Evolutionary conservation across 2,888 invertebrate species (phyloP), one percentile per base, ranked within the genome.

Genomic region (Coelinius sp.): DNA sequence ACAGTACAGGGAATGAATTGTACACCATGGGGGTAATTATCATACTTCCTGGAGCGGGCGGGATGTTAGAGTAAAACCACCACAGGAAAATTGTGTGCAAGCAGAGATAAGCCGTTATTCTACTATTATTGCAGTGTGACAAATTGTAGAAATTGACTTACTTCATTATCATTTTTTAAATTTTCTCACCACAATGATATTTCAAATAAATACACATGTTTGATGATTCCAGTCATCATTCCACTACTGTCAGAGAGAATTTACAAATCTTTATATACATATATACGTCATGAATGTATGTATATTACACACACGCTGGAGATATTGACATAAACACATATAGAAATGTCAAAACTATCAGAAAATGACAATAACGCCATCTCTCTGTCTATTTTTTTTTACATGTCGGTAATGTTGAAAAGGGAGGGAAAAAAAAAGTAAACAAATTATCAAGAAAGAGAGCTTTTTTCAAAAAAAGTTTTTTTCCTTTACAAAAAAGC

Each of bases 1-100:
- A 59, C 24, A 59, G 17, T 68, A 17, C 12, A 31, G 25, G 20
- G 66, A 66, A 49, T 52, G 10, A 53, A 35, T 53, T 14, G 38
- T 53, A 77, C 76, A 77, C 76, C 79, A 82, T 84, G 81, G 75
- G 82, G 83, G 82, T 77, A 73, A 81, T 84, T 84, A 84, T 82
- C 84, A 83, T 83, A 83, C 78, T 84, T 83, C 83, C 83, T 76
- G 78, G 70, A 70, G 59, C 74, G 70, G 66, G 73, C 74, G 72
- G 56, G 22, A 65, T 56, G 64, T n/a, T 46, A 27, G 27, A 17
- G 38, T 68, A 35, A n/a, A 68, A 71, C 71, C 75, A 69, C 76
- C 70, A 74, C n/a, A n/a, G n/a, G 77, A 73, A 75, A 75, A 78
- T 64, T 66, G 46, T 25, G 64, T 17, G 17, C 44, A 12, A 14